Base-by-base conservation (phyloP, 23 tunicate genomes). In the Ascidia mentula region DNA sequence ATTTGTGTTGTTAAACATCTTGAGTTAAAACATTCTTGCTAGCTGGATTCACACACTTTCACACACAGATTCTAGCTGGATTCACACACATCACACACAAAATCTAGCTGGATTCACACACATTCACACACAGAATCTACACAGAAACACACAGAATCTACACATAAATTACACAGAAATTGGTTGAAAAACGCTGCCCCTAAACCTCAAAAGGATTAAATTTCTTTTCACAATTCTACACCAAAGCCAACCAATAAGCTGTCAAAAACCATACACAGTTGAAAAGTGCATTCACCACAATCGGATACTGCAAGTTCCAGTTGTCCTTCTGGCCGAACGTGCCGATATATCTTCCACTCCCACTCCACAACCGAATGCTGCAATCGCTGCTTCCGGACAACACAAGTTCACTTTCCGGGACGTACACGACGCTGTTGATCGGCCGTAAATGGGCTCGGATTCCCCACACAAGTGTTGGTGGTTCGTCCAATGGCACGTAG, bases 301-400 rank as follows among this genome's bases (percentile, higher is more conserved):
- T 46, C 4, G 88, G 88, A 31, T 59, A 59, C 53, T 60, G 46
- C 0, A 84, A 6, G 9, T 42, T 59, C 88, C 88, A 84, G 28
- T 18, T 38, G 1, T 36, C 36, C 18, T 60, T 37, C 69, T 84
- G 88, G n/a, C 88, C 88, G 38, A 84, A 84, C 7, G 81, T 84
- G 45, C 88, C 88, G 74, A 84, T 60, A 60, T 84, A 84, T 31
- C 88, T 78, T 3, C 88, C 88, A 22, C 17, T 4, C 0, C 32
- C 1, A 22, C 83, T 76, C 88, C 88, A 84, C 36, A 84, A 37
- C 36, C 88, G 46, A 18, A 84, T 82, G 38, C 88, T 76, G 59
- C 75, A 76, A 40, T 84, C 88, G 0, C 82, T 26, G 46, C 82
- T 60, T 26, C 82, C 88, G 5, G 88, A 40, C 38, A 40, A 82